These are phyloP conservation scores for Phainopepla nitens DNA, from an alignment of 2,113 vertebrate genomes.

Conservation along the genomic window DNA sequence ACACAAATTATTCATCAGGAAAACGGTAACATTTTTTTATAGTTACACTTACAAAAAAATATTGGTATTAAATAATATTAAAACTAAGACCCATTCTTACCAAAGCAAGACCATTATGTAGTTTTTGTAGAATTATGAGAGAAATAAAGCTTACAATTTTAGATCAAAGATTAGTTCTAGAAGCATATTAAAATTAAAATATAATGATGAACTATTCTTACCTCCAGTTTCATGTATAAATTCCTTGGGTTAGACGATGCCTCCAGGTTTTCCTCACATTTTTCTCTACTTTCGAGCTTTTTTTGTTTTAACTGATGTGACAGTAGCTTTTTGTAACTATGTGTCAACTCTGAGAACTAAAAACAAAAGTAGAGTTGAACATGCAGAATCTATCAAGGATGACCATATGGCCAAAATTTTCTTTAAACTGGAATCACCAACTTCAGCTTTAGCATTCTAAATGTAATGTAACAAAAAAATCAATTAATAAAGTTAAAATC, in stretches of 20 bases:
- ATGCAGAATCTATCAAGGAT: not conserved
- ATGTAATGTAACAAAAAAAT: not conserved
- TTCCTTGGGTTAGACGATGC: conserved; percentile 31
- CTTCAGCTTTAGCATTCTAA: conserved; percentile 12
- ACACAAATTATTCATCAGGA: not conserved
- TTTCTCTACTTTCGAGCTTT: not conserved
- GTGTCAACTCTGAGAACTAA: conserved; percentile 73
- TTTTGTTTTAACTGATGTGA: conserved; percentile 64
- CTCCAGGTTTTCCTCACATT: conserved; percentile 15
- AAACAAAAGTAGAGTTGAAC: conserved; percentile 34
- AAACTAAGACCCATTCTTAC: not conserved
- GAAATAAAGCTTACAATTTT: not conserved
- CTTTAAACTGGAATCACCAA: not conserved
- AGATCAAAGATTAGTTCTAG: not conserved
- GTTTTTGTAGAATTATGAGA: not conserved
- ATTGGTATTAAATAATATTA: not conserved
- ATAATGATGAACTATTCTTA: conserved; percentile 22
- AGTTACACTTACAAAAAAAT: not conserved
- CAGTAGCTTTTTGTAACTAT: conserved; percentile 73
- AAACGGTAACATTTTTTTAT: not conserved
- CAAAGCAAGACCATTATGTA: not conserved
- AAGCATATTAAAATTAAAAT: not conserved
- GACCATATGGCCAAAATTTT: not conserved
- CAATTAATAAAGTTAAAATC: conserved; percentile 21
- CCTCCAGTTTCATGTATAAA: conserved; percentile 69